Evolutionary conservation across 2,888 invertebrate genomes (phyloP).

Genomic region (Monoplex corrugatus): DNA sequence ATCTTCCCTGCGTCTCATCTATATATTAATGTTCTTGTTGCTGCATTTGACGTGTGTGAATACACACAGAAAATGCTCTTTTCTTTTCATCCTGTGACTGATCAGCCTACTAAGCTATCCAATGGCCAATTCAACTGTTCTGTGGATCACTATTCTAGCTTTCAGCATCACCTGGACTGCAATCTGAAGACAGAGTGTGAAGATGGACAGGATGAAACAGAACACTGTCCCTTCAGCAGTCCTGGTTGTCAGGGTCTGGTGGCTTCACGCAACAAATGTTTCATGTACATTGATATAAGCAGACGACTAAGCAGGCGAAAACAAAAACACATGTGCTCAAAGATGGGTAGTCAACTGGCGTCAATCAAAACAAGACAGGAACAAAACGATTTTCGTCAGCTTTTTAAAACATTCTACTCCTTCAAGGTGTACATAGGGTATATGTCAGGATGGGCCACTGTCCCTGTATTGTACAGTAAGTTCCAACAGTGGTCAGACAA

Average conservation of each 20-base stretch:
- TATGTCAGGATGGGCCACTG: background rate
- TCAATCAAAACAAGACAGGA: background rate
- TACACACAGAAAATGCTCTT: background rate
- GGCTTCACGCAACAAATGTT: slow-evolving; percentile 26
- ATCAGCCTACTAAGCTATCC: background rate
- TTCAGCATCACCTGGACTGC: slow-evolving; percentile 31
- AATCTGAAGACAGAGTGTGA: slow-evolving; percentile 34
- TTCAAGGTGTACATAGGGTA: background rate
- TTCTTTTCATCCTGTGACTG: background rate
- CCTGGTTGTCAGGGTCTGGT: background rate
- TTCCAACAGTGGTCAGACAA: background rate
- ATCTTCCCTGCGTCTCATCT: background rate
- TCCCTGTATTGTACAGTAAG: background rate
- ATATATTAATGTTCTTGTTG: background rate
- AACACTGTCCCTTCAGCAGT: slow-evolving; percentile 29
- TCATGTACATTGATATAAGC: background rate
- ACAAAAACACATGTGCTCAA: background rate
- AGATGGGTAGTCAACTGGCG: background rate
- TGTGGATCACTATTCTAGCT: background rate
- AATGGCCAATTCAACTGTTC: slow-evolving; percentile 31
- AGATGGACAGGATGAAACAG: slow-evolving; percentile 19
- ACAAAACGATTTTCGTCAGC: background rate
- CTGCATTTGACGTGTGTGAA: background rate
- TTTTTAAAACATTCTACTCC: background rate
- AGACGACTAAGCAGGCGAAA: too few relatives aligned